Percentiles rank a stretch among this genome's conserved stretches.
Conservation (phyloP, 2,888 invertebrate species). For the Schizaphis graminum region DNA sequence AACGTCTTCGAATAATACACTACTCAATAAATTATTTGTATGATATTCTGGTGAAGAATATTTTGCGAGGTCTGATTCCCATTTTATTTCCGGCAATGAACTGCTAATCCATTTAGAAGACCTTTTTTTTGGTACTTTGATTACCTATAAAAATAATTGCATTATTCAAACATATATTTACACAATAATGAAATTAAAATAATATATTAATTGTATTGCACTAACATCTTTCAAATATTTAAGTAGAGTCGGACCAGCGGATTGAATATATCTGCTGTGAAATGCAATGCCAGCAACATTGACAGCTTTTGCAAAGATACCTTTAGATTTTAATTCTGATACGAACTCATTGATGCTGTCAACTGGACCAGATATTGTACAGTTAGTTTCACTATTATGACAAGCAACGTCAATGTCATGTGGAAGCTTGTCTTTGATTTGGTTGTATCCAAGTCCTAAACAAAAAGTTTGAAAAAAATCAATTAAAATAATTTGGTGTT, state of each 20-base stretch:
- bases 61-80: slow-evolving; percentile 75
- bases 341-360: slow-evolving; percentile 78
- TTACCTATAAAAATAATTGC: slow-evolving; percentile 70
- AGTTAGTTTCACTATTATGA: slow-evolving; percentile 83
- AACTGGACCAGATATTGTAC: slow-evolving; percentile 84
- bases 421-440: slow-evolving; percentile 69
- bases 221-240: slow-evolving; percentile 76
- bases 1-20: slow-evolving; percentile 75
- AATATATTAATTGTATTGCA: not conserved
- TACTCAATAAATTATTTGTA: slow-evolving; percentile 75
- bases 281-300: slow-evolving; percentile 91
- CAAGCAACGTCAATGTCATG: slow-evolving; percentile 82
- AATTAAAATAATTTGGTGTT: not conserved
- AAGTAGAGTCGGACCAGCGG: slow-evolving; percentile 79
- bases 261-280: slow-evolving; percentile 86
- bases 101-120: slow-evolving; percentile 78
- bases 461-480: not conserved
- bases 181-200: not conserved
- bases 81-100: slow-evolving; percentile 76
- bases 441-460: slow-evolving; percentile 68
- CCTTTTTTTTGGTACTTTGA: slow-evolving; percentile 73
- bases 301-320: slow-evolving; percentile 85
- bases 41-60: slow-evolving; percentile 78
- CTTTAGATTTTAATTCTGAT: slow-evolving; percentile 76
- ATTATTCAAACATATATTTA: too few relatives aligned